These are phyloP conservation scores for Albula goreensis DNA, from an alignment of 2,113 vertebrate species.

Conservation along the genomic window DNA sequence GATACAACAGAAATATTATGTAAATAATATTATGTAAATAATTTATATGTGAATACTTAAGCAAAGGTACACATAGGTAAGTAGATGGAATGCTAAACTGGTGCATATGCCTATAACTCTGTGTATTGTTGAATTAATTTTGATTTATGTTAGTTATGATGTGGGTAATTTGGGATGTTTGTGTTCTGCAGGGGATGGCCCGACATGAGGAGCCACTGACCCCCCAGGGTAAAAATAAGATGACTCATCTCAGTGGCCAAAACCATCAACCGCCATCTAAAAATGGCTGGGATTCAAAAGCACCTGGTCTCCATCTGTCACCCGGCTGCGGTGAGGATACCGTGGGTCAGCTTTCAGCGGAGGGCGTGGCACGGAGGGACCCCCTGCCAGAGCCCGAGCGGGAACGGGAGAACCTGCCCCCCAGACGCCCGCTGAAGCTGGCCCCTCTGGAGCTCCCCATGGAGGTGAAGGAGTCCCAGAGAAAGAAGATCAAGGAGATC, in stretches of 20 bases:
- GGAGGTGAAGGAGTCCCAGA: constrained; percentile 70
- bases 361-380: constrained; percentile 42
- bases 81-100: neutral
- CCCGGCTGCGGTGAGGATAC: constrained; percentile 39
- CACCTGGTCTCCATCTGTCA: constrained; percentile 66
- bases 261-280: constrained; percentile 59
- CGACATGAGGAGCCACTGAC: constrained; percentile 52
- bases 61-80: neutral
- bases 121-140: neutral
- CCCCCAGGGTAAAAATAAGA: constrained; percentile 59
- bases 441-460: constrained; percentile 71
- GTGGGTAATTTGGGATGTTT: constrained; percentile 21
- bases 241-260: constrained; percentile 61
- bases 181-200: constrained; percentile 52
- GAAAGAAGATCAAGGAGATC: constrained; percentile 64
- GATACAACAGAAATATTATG: neutral
- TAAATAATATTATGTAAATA: neutral
- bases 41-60: neutral
- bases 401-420: constrained; percentile 43
- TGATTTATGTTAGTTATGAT: neutral
- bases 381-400: constrained; percentile 36
- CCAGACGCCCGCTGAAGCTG: constrained; percentile 67
- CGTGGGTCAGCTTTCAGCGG: constrained; percentile 38
- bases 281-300: constrained; percentile 52
- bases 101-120: neutral